A percentile compares a stretch with the other conserved stretches of the same genome.
phyloP scores from a whole-genome alignment of 2,797 vertebrate genomes.

The Argentina silus region DNA sequence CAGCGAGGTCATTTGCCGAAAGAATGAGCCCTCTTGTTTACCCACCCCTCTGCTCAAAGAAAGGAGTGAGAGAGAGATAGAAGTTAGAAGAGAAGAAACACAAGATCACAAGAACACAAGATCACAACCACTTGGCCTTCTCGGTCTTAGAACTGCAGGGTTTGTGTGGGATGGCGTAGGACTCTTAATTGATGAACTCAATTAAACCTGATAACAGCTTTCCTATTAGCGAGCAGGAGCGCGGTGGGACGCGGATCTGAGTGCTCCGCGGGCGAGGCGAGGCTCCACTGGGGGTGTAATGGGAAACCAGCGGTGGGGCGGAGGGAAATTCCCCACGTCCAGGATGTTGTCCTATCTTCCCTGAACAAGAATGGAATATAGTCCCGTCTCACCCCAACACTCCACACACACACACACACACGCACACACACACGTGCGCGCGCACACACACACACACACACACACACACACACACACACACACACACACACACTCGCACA shows the following conservation, averaged over 20 bases:
- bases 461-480: background rate
- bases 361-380: too few species aligned
- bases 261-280: conserved; percentile 32
- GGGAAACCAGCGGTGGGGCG: conserved; percentile 58
- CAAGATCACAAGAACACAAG: too few species aligned
- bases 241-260: conserved; percentile 46
- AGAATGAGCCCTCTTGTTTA: background rate
- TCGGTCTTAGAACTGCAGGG: too few species aligned
- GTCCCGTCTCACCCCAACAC: conserved; percentile 2
- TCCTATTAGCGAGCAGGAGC: conserved; percentile 55
- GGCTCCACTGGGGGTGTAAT: conserved; percentile 60
- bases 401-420: background rate
- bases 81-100: too few species aligned
- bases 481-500: background rate
- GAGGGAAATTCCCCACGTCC: background rate
- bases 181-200: conserved; percentile 62
- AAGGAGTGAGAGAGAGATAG: too few species aligned
- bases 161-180: conserved; percentile 14
- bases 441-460: background rate
- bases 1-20: background rate
- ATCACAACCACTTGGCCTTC: too few species aligned
- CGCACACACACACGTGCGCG: background rate
- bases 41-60: too few species aligned
- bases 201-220: conserved; percentile 59
- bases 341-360: too few species aligned